Percentiles rank a stretch among this genome's conserved stretches.
These are phyloP conservation scores for Uria lomvia DNA, from an alignment of 2,113 vertebrate species.

Conservation along the genomic window DNA sequence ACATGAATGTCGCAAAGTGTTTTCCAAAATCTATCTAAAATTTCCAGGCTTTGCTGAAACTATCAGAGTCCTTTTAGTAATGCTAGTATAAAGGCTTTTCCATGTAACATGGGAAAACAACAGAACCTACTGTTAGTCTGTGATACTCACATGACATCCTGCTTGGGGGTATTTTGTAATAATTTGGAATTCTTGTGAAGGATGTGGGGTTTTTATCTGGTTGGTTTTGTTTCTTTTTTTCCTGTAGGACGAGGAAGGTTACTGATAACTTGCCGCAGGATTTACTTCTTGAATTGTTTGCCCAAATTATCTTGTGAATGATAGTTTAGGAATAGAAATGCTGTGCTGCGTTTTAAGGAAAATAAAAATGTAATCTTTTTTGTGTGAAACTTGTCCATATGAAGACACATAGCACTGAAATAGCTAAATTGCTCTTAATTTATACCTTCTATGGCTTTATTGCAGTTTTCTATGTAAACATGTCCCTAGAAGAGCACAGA, in stretches of 20 bases:
- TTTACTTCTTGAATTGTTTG: not conserved
- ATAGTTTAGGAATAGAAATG: not conserved
- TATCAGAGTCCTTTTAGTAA: not conserved
- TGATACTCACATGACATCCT: not conserved
- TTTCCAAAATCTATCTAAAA: not conserved
- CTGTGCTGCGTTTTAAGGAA: not conserved
- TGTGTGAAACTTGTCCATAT: not conserved
- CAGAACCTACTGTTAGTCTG: not conserved
- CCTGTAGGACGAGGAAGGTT: not conserved
- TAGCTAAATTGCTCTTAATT: not conserved
- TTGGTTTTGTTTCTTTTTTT: not conserved
- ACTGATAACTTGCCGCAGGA: not conserved
- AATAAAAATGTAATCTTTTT: not conserved
- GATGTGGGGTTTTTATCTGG: not conserved
- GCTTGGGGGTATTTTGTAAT: not conserved
- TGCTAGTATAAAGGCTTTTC: not conserved
- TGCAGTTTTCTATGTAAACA: not conserved
- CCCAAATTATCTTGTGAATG: not conserved
- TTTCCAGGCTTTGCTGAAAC: not conserved
- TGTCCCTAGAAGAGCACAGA: not conserved
- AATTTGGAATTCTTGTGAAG: not conserved
- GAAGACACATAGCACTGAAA: not conserved
- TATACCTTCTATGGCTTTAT: not conserved
- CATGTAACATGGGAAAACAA: not conserved
- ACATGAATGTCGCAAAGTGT: not conserved